Percentiles rank a stretch among this genome's conserved stretches.
phyloP scores from a whole-genome alignment of 2,888 invertebrate genomes.

The Polietes domitor region DNA sequence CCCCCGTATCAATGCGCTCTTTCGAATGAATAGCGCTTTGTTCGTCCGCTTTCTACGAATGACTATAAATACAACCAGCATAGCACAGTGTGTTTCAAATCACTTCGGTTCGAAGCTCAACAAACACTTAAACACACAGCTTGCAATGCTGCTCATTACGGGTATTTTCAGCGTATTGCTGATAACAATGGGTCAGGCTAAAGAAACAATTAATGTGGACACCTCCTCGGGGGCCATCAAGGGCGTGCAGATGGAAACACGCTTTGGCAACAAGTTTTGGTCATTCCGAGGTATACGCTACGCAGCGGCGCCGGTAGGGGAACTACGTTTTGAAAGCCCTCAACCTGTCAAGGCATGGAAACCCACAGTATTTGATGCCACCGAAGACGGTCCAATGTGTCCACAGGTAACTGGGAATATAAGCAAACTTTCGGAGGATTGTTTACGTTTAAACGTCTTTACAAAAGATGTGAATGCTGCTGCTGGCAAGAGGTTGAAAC shows the following conservation, averaged over 20 bases:
- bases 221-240: slow-evolving; percentile 75
- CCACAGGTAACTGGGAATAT: slow-evolving; percentile 79
- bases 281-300: slow-evolving; percentile 79
- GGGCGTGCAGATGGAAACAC: slow-evolving; percentile 72
- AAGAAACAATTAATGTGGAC: slow-evolving; percentile 68
- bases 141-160: neutral
- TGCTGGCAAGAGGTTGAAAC: slow-evolving; percentile 72
- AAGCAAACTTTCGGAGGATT: slow-evolving; percentile 82
- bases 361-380: slow-evolving; percentile 81
- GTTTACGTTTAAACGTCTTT: slow-evolving; percentile 83
- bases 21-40: too few species aligned
- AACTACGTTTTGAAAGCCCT: slow-evolving; percentile 80
- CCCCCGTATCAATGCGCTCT: neutral
- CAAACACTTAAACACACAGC: neutral
- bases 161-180: slow-evolving; percentile 27
- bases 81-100: neutral
- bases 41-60: too few species aligned
- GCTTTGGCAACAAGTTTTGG: slow-evolving; percentile 72
- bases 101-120: neutral
- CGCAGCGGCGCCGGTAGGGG: slow-evolving; percentile 75
- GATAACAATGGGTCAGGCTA: slow-evolving; percentile 1
- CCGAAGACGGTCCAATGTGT: slow-evolving; percentile 83
- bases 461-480: slow-evolving; percentile 74
- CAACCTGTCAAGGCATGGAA: slow-evolving; percentile 81
- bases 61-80: slow-evolving; percentile 49